A percentile compares a stretch with the other conserved stretches of the same genome.
phyloP scores from a whole-genome alignment of 2,888 invertebrate species.

The Acanthosepion pharaonis region DNA sequence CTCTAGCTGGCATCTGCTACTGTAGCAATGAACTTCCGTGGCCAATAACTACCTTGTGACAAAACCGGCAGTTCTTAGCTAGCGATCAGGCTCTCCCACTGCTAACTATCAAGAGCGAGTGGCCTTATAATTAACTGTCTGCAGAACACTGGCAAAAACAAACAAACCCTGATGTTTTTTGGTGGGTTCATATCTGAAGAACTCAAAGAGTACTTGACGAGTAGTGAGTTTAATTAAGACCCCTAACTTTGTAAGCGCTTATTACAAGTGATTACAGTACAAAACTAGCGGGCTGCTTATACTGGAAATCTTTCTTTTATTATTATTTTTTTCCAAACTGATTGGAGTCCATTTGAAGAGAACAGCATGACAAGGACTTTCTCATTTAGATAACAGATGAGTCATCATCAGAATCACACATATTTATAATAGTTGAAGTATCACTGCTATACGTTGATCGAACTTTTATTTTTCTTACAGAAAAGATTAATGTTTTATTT shows the following conservation, averaged over 20 bases:
- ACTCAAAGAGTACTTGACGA: conserved; percentile 6
- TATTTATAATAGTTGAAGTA: not conserved
- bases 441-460: not conserved
- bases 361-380: not conserved
- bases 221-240: not conserved
- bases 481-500: not conserved
- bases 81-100: not conserved
- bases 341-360: not conserved
- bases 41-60: conserved; percentile 11
- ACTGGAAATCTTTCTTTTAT: conserved; percentile 1
- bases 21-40: not conserved
- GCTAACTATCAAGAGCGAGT: not conserved
- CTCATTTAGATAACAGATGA: not conserved
- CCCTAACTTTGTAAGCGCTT: not conserved
- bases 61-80: not conserved
- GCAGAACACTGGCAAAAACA: not conserved
- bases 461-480: not conserved
- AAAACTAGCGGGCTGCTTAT: not conserved
- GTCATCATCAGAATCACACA: not conserved
- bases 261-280: conserved; percentile 2
- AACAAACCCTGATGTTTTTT: conserved; percentile 1
- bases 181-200: not conserved
- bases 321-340: not conserved
- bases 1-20: not conserved
- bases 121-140: conserved; percentile 33